Evolutionary conservation across 2,888 invertebrate species (phyloP), one percentile per base, ranked within the genome.

Genomic region (Melipona bicolor): DNA sequence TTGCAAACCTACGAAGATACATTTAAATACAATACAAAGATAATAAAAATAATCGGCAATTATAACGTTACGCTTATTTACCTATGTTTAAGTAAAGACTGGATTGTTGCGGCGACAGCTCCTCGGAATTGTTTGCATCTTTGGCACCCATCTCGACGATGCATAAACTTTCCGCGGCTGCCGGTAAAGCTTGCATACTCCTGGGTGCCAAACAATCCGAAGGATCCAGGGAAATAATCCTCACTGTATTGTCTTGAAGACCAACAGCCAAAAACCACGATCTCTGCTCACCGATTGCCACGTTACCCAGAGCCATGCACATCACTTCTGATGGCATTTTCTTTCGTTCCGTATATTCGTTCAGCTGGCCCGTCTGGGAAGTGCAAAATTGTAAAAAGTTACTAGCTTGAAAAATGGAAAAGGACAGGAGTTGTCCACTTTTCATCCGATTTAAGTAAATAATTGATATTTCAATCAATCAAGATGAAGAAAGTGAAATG

Each of bases 321-420:
- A 99, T 97, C 0, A 99, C 99, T 94, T 99, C 99, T 0, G 98
- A 97, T 11, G 98, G 98, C 97, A 99, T 97, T 93, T 99, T 98
- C 92, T 99, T 99, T 17, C 99, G 96, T 94, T 99, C 99, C 15
- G 99, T 99, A 94, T 99, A 99, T 94, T 99, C 99, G 95, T 99
- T 99, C 72, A 99, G 95, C 94, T 99, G 99, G 1, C 99, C 99
- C 89, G 98, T 98, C 99, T 99, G 94, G 95, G 96, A 89, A 87
- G 15, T 43, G 59, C 2, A 64, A 67, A 68, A 32, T 32, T 15
- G n/a, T 9, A 4, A 2, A 50, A 24, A 19, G 17, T 65, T 71
- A 62, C 21, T 56, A 49, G 54, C 24, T 32, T 59, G 3, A n/a
- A 72, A 15, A 15, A n/a, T n/a, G 4, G 5, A n/a, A 1, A n/a